These are phyloP conservation scores for Tinea semifulvella DNA, from an alignment of 2,888 invertebrate species.

Conservation along the genomic window DNA sequence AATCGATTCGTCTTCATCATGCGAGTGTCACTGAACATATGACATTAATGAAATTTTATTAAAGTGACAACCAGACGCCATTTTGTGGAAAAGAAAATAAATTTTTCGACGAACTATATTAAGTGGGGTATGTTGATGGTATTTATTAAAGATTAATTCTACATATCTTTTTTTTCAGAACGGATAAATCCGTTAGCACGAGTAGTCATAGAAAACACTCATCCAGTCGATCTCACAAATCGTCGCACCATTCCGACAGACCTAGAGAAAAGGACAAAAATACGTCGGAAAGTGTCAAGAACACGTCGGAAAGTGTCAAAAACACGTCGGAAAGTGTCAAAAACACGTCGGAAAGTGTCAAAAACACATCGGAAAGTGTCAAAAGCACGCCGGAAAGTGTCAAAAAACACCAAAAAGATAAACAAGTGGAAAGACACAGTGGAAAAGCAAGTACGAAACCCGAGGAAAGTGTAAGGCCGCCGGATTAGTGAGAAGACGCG, in stretches of 20 bases:
- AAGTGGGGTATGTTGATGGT: too few species aligned
- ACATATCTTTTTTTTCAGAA: neutral
- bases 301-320: neutral
- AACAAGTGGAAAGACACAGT: neutral
- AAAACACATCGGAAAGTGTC: neutral
- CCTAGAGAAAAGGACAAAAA: conserved; percentile 27
- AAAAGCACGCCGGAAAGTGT: neutral
- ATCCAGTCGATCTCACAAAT: conserved; percentile 35
- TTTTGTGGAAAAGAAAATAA: too few species aligned
- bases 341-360: conserved; percentile 1
- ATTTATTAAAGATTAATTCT: too few species aligned
- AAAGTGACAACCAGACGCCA: too few species aligned
- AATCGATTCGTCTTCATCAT: too few species aligned
- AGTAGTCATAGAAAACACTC: conserved; percentile 23
- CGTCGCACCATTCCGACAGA: conserved; percentile 36
- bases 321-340: conserved; percentile 1
- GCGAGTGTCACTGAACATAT: too few species aligned
- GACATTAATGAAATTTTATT: too few species aligned
- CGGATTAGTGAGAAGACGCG: neutral
- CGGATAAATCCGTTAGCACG: conserved; percentile 7
- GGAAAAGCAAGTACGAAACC: neutral
- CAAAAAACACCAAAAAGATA: conserved; percentile 2
- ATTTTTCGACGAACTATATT: too few species aligned
- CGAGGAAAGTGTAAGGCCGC: neutral
- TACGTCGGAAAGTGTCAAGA: neutral